Evolutionary conservation across 1,140 invertebrate genomes (phyloP), one percentile per base, ranked within the genome.

Genomic region (Brachionus plicatilis): DNA sequence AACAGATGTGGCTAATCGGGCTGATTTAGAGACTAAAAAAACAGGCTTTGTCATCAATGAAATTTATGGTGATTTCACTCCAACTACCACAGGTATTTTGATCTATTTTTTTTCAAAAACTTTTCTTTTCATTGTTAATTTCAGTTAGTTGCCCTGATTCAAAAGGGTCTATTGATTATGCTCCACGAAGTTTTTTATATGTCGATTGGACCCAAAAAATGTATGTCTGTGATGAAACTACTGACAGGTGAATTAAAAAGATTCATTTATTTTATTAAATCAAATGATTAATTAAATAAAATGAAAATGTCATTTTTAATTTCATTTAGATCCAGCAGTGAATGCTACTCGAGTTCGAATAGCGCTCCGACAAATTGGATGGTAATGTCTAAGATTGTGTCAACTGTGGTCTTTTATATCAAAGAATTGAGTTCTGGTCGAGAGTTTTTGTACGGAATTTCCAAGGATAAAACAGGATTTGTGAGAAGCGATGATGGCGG

Each of bases 401-500:
- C 79, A 9, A 82, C 79, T 11, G n/a, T 68, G 65, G 56, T 83
- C 5, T 83, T 68, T 53, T 68, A 37, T 9, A 37, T 83, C 0
- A 45, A 33, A 68, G 60, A 82, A 5, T 14, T 20, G 9, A 72
- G 60, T 47, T 17, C 12, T 2, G 27, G n/a, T 8, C 17, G 41
- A 41, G 50, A 82, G 27, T 83, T 14, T 53, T 68, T 83, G 20
- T 83, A 83, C 20, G 80, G 80, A 50, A 14, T 68, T 68, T 37
- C 20, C n/a, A 66, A 70, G 33, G 65, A 83, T 37, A 68, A 68
- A 43, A 37, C 11, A 33, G 41, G 11, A 5, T 68, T 47, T 37
- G 80, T 83, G 11, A 50, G 80, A 68, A 83, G 80, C n/a, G 68
- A 83, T 68, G 80, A 83, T 83, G 27, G 33, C 43, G 80, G 80